Evolutionary conservation across 2,888 invertebrate species (phyloP).

Genomic region (Agrochola macilenta): DNA sequence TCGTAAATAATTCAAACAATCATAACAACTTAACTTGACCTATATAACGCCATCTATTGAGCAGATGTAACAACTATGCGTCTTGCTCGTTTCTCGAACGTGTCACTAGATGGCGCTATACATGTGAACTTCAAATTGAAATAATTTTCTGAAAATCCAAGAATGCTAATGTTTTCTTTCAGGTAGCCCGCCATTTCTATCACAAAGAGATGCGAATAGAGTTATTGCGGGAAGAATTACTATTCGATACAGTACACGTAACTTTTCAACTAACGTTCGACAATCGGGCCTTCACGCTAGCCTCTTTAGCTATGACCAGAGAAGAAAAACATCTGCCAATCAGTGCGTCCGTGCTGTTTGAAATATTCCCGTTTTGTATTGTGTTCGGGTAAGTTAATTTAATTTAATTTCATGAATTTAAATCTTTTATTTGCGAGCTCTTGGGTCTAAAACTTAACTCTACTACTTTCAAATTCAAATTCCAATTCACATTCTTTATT

Average conservation of each 20-base stretch:
- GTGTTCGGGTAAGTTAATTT: slow-evolving; percentile 95
- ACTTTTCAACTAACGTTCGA: slow-evolving; percentile 98
- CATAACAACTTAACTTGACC: no score
- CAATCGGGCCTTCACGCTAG: slow-evolving; percentile 96
- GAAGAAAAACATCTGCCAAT: slow-evolving; percentile 97
- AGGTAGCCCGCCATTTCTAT: slow-evolving; percentile 98
- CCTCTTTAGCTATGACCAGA: slow-evolving; percentile 95
- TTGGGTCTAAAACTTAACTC: not conserved
- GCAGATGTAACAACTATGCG: accelerated
- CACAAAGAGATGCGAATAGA: slow-evolving; percentile 98
- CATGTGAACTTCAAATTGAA: not conserved
- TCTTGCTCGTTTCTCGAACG: accelerated
- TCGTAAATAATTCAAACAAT: no score
- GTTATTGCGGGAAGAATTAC: slow-evolving; percentile 95
- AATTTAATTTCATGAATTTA: not conserved
- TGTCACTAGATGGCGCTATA: slow-evolving; percentile 33
- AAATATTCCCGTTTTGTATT: slow-evolving; percentile 99
- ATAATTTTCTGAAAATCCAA: not conserved
- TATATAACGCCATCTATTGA: slow-evolving; percentile 22
- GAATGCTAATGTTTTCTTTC: slow-evolving; percentile 43
- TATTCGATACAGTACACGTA: slow-evolving; percentile 97
- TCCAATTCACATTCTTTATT: no score
- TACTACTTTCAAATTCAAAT: no score
- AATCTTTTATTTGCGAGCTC: not conserved
- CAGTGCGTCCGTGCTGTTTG: slow-evolving; percentile 97